Percentiles rank a stretch among this genome's conserved stretches.
These are phyloP conservation scores for Silurus meridionalis DNA, from an alignment of 2,113 vertebrate species.

Conservation along the genomic window DNA sequence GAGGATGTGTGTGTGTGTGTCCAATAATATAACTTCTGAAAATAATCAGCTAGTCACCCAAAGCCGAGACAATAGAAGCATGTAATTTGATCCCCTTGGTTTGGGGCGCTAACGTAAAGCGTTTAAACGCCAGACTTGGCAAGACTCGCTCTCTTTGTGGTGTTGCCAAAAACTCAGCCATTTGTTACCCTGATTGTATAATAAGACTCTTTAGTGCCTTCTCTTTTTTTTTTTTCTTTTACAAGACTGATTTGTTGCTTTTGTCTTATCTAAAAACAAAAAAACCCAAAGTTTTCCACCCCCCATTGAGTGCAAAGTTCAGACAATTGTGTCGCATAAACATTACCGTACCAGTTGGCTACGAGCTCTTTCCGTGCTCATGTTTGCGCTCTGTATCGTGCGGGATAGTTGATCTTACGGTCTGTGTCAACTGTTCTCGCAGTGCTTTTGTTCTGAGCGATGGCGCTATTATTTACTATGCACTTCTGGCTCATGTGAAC, in stretches of 20 bases:
- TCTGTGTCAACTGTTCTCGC: conserved; percentile 21
- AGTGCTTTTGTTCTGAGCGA: conserved; percentile 26
- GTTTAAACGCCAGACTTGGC: conserved; percentile 60
- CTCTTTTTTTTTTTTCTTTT: neutral
- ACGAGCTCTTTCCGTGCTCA: neutral
- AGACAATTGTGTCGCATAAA: neutral
- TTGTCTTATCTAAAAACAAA: conserved; percentile 4
- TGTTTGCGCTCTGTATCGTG: conserved; percentile 2
- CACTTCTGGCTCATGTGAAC: conserved; percentile 16
- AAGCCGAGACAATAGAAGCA: conserved; percentile 64
- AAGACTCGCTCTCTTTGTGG: conserved; percentile 54
- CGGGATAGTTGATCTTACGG: conserved; percentile 10
- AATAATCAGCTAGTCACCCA: conserved; percentile 55
- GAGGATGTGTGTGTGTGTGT: conserved; percentile 44
- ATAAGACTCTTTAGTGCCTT: neutral
- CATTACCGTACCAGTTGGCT: neutral
- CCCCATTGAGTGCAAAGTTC: conserved; percentile 24
- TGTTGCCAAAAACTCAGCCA: conserved; percentile 46
- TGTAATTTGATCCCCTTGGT: conserved; percentile 56
- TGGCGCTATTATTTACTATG: conserved; percentile 39
- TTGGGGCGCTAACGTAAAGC: conserved; percentile 53
- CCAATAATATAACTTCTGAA: conserved; percentile 56
- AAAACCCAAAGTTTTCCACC: conserved; percentile 13
- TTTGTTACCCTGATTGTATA: conserved; percentile 26
- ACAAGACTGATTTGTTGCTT: conserved; percentile 8